Conservation (phyloP, 64 coral and sea anemone species). For the Dendrophyllia cribrosa region DNA sequence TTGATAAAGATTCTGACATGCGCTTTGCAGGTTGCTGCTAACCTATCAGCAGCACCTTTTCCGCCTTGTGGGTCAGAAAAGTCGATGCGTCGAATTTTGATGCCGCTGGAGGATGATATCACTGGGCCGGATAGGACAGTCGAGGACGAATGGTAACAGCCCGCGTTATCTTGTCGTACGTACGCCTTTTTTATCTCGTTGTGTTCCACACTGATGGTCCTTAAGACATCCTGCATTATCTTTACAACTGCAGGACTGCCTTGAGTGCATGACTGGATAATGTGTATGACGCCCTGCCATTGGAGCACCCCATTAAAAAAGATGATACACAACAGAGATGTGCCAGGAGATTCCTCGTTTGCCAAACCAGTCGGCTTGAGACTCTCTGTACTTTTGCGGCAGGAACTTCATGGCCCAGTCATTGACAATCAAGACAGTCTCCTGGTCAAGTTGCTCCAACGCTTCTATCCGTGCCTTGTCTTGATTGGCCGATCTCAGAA, state of each 20-base stretch:
- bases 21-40: constrained; percentile 18
- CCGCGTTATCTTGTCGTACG: constrained; percentile 47
- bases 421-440: not conserved
- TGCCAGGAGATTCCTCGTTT: constrained; percentile 1
- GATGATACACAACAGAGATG: constrained; percentile 54
- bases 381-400: too few relatives aligned
- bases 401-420: too few relatives aligned
- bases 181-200: constrained; percentile 1
- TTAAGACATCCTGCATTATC: not conserved
- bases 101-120: constrained; percentile 3
- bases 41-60: constrained; percentile 28
- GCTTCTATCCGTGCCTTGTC: constrained; percentile 24
- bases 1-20: constrained; percentile 43
- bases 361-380: too few relatives aligned
- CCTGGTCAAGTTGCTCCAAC: constrained; percentile 16
- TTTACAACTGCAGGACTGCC: too few relatives aligned
- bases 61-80: constrained; percentile 57
- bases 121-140: not conserved
- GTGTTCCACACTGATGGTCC: not conserved
- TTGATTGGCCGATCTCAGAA: not conserved
- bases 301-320: constrained; percentile 24
- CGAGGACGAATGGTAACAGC: constrained; percentile 36
- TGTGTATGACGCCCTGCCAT: not conserved
- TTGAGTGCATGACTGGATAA: not conserved
- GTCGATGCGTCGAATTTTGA: constrained; percentile 24